phyloP scores from a whole-genome alignment of 2,888 invertebrate genomes.

The Campoplex nolae region DNA sequence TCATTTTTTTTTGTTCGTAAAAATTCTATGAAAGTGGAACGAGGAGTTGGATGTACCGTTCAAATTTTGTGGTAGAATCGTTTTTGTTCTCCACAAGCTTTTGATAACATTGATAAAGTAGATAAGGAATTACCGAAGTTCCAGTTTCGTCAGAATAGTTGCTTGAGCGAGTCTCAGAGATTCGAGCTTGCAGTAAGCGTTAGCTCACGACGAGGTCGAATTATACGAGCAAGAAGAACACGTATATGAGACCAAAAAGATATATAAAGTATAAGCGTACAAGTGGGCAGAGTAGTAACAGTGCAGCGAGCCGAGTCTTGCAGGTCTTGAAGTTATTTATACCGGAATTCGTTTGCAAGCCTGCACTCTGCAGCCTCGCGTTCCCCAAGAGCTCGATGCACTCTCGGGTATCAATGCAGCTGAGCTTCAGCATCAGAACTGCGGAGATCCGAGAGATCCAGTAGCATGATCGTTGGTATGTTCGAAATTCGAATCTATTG shows the following conservation, averaged over 20 bases:
- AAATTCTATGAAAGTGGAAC: not conserved
- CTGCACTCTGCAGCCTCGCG: constrained; percentile 31
- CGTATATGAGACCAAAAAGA: constrained; percentile 17
- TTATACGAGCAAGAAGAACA: constrained; percentile 45
- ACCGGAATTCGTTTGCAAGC: constrained; percentile 73
- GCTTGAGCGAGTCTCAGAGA: not conserved
- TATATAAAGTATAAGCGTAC: constrained; percentile 9
- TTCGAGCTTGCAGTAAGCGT: constrained; percentile 17
- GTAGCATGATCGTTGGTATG: constrained; percentile 44
- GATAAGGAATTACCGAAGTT: not conserved
- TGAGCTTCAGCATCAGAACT: constrained; percentile 35
- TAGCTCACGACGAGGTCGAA: constrained; percentile 19
- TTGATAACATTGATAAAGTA: not conserved
- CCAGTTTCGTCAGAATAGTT: constrained; percentile 20
- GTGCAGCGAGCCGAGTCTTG: constrained; percentile 58
- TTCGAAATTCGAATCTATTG: constrained; percentile 52
- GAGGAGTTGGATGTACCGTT: not conserved
- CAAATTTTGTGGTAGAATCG: not conserved
- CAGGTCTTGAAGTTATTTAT: constrained; percentile 76
- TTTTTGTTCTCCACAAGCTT: not conserved
- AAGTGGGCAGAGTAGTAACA: constrained; percentile 46
- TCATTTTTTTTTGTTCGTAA: not conserved
- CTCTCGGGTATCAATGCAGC: constrained; percentile 56
- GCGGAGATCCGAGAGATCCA: constrained; percentile 5
- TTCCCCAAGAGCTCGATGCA: constrained; percentile 54